Base-by-base conservation (phyloP, 2,888 invertebrate species). In the Cephus rjabovi region DNA sequence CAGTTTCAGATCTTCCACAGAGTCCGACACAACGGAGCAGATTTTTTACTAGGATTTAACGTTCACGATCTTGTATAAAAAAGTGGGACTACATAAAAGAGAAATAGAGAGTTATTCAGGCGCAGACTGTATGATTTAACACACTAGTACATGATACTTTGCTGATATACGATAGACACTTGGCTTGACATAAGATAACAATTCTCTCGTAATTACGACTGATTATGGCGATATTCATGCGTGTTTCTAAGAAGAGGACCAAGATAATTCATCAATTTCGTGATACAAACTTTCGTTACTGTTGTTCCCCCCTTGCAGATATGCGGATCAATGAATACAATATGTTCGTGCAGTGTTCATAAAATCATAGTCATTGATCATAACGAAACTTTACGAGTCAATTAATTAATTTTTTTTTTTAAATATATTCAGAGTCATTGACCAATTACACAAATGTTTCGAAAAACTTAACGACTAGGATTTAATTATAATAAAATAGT, bases 41-140 rank as follows among this genome's bases (percentile, higher is more conserved):
- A 56, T 56, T 56, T 23, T 56, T 56, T 23, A 56, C 56, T 56
- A 56, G 56, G 23, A 9, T 23, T 23, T 23, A 56, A 56, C 23
- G 9, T 56, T 56, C 23, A 56, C 56, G 56, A 23, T 56, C 23
- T 23, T 56, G 56, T 56, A 56, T 56, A 56, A 56, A 56, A 56
- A 23, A 56, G 56, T 56, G 56, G 56, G 23, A 56, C 56, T 56
- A 56, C 56, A 56, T 56, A 56, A 56, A 56, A 56, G 56, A 56
- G 56, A 56, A 56, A 56, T 56, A 56, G 56, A 56, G 23, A 56
- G 23, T 34, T 12, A 23, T 69, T 40, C 75, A 83, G 83, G 81
- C 81, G 82, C 82, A 83, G 82, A 82, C 83, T 84, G 83, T 80
- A 83, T 81, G 81, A 81, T 78, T 79, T 82, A 81, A 84, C 79